Base-by-base conservation (phyloP, 1,140 invertebrate genomes). In the Magallana gigas region DNA sequence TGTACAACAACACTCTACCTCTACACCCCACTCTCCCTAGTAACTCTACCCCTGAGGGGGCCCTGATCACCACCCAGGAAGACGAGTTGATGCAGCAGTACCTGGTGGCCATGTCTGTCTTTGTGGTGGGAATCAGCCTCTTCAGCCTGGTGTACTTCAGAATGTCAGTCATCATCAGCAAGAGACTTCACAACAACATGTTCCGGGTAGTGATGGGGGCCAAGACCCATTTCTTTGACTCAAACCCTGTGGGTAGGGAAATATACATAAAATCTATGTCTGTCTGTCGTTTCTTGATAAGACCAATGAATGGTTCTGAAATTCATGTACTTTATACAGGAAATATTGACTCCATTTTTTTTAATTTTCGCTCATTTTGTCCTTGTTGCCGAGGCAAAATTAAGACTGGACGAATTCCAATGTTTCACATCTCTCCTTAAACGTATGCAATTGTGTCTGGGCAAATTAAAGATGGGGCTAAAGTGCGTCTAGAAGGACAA, bases 211-310 rank as follows among this genome's bases (percentile, higher is more conserved):
- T 99, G 0, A 96, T 98, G 57, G 95, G 96, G 7, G 97, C 97
- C 0, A 97, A 96, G 0, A 98, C 98, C 96, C 95, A 96, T 8
- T 98, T 98, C 94, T 98, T 98, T 93, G 97, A 98, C 90, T 96
- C 96, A 5, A 98, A 98, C 93, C 96, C 97, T 5, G 96, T 96
- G 58, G 95, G 95, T 94, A 89, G 92, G 91, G 91, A 58, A 23
- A 23, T 57, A 29, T 23, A 29, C 2, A n/a, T 29, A 18, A 36
- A 23, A 12, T 9, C n/a, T 58, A 16, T 11, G 59, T 23, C 8
- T 64, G 11, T 62, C 58, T n/a, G n/a, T n/a, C n/a, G 3, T 36
- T 36, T 48, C 23, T 85, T 1, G 1, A 11, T 0, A 36, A n/a
- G 23, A 23, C 29, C 7, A 71, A 23, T 36, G 1, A 2, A 36